Evolutionary conservation across 2,113 vertebrate species (phyloP), one percentile per base, ranked within the genome.

Genomic region (Cochlearius cochlearius): DNA sequence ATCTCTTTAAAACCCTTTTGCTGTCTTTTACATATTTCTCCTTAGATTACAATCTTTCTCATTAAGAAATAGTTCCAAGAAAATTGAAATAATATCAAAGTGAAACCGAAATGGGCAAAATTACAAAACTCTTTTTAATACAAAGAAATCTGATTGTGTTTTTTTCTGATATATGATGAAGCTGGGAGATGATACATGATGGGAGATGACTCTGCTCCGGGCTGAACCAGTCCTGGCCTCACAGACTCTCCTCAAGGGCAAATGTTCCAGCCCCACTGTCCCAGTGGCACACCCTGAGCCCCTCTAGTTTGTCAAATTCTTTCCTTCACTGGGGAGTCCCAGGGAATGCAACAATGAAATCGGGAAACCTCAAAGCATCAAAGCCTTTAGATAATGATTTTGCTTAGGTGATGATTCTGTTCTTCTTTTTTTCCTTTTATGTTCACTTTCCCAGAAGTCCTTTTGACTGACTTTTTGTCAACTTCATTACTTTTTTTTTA

Each of bases 261-360:
- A 58, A 13, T 49, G 11, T 16, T 50, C 20, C 20, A 50, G 30
- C 21, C 13, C 3, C 1, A 1, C 17, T 58, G 25, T 22, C 10
- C 18, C 45, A 75, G 12, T 20, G 8, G 1, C 3, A 1, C 34
- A 4, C 15, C 4, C 29, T 47, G 39, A 76, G 7, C 5, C 19
- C 9, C 20, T 75, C 38, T 53, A 12, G 5, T 74, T 45, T 53
- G 36, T 32, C 20, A 30, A 14, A 20, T 68, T n/a, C 7, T 55
- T 62, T 68, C 29, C 29, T 30, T 82, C 29, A 39, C 23, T 41
- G 8, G 5, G 11, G 7, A 36, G 3, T 22, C 17, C 21, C 14
- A 74, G 74, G 38, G 21, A 63, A n/a, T 26, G 11, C 23, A 62
- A 36, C 25, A 36, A 49, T 3, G 4, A 69, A 55, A 90, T 19